phyloP scores from a whole-genome alignment of 2,113 vertebrate species.

The Calypte anna region DNA sequence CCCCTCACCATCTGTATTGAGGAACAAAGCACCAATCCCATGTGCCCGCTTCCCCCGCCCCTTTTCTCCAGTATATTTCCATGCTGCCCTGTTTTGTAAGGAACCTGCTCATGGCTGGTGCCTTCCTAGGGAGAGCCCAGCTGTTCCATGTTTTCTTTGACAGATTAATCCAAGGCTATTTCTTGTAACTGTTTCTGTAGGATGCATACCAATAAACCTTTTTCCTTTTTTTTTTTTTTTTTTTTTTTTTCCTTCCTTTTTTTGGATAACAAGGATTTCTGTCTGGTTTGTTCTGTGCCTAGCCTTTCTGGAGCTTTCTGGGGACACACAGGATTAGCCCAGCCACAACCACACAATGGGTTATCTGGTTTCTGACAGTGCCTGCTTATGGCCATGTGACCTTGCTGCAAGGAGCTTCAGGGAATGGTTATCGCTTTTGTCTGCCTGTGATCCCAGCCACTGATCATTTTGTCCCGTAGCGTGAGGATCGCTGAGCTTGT shows the following conservation, averaged over 20 bases:
- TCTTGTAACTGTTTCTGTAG: conserved; percentile 54
- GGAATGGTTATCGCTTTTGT: conserved; percentile 42
- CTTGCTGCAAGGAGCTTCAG: conserved; percentile 43
- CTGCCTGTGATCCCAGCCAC: conserved; percentile 43
- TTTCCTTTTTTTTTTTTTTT: neutral
- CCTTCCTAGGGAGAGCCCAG: conserved; percentile 11
- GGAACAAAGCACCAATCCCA: neutral
- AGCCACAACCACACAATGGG: conserved; percentile 37
- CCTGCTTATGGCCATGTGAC: conserved; percentile 32
- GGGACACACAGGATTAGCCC: neutral
- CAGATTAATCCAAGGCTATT: conserved; percentile 47
- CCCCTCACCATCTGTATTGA: neutral
- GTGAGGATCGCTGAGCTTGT: conserved; percentile 59
- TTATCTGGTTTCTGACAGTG: conserved; percentile 42
- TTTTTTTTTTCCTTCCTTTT: neutral
- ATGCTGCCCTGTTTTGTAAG: neutral
- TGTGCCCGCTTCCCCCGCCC: neutral
- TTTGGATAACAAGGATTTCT: conserved; percentile 39
- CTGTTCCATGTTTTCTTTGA: conserved; percentile 18
- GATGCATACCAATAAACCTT: conserved; percentile 73
- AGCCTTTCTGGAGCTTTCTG: conserved; percentile 17
- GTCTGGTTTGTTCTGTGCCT: neutral
- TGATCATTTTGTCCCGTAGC: conserved; percentile 32
- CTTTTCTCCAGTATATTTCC: neutral
- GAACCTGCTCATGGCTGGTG: neutral